These are phyloP conservation scores for Furnarius figulus DNA, from an alignment of 2,113 vertebrate species.

Conservation along the genomic window DNA sequence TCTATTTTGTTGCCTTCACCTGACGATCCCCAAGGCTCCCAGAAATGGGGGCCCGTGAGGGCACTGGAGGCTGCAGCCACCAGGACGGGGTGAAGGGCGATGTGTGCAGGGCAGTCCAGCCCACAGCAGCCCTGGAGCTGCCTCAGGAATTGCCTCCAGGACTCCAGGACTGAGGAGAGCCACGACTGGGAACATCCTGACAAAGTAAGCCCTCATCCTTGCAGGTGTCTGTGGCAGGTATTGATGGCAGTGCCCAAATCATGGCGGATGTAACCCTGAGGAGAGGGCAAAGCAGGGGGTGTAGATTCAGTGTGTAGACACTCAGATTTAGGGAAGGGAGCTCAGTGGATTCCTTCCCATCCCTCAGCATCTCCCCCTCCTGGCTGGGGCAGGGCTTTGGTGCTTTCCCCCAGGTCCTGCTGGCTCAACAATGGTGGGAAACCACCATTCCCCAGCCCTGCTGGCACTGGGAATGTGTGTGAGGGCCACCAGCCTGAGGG, in stretches of 20 bases:
- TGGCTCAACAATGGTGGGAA: not conserved
- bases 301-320: not conserved
- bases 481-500: not conserved
- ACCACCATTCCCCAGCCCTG: no score
- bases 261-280: accelerated
- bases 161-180: not conserved
- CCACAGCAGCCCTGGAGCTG: accelerated
- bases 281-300: not conserved
- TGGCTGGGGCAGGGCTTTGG: not conserved
- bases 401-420: not conserved
- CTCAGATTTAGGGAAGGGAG: not conserved
- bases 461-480: accelerated
- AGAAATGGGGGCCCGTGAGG: not conserved
- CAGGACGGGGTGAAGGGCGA: not conserved
- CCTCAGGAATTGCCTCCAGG: not conserved
- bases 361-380: not conserved
- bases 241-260: not conserved
- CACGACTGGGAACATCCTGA: not conserved
- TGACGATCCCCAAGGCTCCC: not conserved
- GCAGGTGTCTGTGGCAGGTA: not conserved
- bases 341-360: no score
- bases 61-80: accelerated
- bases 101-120: not conserved
- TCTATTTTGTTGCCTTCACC: not conserved
- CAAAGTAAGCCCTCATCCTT: not conserved